These are phyloP conservation scores for Meriones psammophilus DNA, from an alignment of 2,797 vertebrate species.

Conservation along the genomic window DNA sequence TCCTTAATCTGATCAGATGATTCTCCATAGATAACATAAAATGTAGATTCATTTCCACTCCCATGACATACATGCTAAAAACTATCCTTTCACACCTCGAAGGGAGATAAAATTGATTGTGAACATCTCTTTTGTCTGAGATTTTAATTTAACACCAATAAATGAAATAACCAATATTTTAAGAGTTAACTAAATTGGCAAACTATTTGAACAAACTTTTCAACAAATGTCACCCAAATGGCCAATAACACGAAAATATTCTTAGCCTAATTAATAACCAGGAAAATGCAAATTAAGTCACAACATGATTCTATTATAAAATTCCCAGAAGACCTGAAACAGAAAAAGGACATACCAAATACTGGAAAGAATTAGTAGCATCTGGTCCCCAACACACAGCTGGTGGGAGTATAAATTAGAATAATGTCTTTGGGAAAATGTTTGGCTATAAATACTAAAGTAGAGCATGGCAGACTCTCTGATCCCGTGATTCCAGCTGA, in stretches of 20 bases:
- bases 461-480: neutral
- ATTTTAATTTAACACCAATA: neutral
- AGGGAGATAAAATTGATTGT: neutral
- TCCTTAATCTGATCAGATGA: constrained; percentile 27
- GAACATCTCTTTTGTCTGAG: neutral
- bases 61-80: neutral
- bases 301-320: constrained; percentile 26
- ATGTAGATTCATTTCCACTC: neutral
- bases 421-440: constrained; percentile 5
- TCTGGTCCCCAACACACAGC: constrained; percentile 4
- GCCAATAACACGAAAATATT: constrained; percentile 55
- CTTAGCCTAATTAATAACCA: constrained; percentile 62
- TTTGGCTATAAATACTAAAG: neutral
- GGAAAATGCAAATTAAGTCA: constrained; percentile 63
- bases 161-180: constrained; percentile 47
- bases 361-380: neutral
- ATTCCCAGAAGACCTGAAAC: constrained; percentile 34
- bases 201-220: constrained; percentile 44
- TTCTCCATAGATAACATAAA: neutral
- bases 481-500: constrained; percentile 4
- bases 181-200: constrained; percentile 50
- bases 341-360: constrained; percentile 41
- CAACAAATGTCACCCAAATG: constrained; percentile 62
- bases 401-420: constrained; percentile 32
- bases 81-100: neutral